Base-by-base conservation (phyloP, 2,113 vertebrate species). In the Thalassoma bifasciatum region DNA sequence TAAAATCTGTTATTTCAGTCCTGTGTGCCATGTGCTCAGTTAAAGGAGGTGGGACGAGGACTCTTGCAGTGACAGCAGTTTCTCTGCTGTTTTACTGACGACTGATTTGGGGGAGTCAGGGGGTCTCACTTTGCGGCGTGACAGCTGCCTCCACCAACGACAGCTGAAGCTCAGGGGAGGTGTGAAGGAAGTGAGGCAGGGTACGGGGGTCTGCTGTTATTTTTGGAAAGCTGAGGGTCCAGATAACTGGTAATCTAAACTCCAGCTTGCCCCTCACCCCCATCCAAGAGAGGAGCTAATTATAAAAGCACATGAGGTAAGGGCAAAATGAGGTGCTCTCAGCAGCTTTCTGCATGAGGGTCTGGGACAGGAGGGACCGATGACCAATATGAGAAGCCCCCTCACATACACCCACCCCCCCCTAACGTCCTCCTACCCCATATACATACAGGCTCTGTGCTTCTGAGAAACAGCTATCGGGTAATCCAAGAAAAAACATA, bases 211-310 rank as follows among this genome's bases (percentile, higher is more conserved):
- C 19, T 26, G 73, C 12, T 11, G 66, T 81, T 94, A 94, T 94
- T 93, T 92, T 80, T 75, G 87, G 91, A 90, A 49, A 51, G 71
- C 72, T 36, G 51, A 86, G 75, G 83, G 79, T 91, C 89, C 89
- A 86, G 75, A 85, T 90, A 89, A 86, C 72, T 85, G 88, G 91
- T 92, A 94, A 94, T 92, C 86, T 91, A 94, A 81, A 93, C 91
- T 84, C 77, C 53, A 57, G 75, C 34, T 34, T 78, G 79, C 82
- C 84, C 66, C 66, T 77, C 75, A 79, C 67, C 86, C 86, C 81
- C 66, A 53, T 65, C 80, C 86, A 76, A 58, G 42, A 81, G 58
- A 56, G 77, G 60, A 60, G 63, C 81, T 94, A 94, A 93, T 93
- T 91, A 89, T 93, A 92, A 91, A 87, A 87, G 83, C 62, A 77